phyloP scores from a whole-genome alignment of 2,113 vertebrate species.

The Melospiza georgiana region DNA sequence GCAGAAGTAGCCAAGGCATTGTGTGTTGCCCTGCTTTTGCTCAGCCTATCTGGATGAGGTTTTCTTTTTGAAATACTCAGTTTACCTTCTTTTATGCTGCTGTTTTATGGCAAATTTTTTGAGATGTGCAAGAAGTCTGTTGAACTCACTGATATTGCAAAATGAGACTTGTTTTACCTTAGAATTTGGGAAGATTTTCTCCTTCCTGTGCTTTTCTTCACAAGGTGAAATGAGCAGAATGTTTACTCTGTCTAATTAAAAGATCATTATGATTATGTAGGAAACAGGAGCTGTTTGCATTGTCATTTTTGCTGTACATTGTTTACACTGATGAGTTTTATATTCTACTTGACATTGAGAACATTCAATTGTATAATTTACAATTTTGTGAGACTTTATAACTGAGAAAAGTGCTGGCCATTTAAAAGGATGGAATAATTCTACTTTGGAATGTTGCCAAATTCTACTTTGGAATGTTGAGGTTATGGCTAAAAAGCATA shows the following conservation, averaged over 20 bases:
- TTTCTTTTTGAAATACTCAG: not conserved
- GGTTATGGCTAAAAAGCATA: not conserved
- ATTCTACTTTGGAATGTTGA: not conserved
- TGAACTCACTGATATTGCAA: not conserved
- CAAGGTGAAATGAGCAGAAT: not conserved
- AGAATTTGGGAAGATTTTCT: not conserved
- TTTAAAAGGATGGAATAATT: not conserved
- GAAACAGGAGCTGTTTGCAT: constrained; percentile 10
- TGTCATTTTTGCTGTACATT: not conserved
- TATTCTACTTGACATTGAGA: constrained; percentile 26
- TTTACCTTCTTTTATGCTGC: not conserved
- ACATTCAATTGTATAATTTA: not conserved
- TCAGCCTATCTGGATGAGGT: not conserved
- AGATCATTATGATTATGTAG: constrained; percentile 27
- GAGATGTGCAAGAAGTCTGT: not conserved
- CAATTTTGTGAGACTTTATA: not conserved
- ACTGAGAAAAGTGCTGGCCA: not conserved
- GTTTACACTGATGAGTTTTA: constrained; percentile 16
- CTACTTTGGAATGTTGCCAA: not conserved
- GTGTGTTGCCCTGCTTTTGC: not conserved
- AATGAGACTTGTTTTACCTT: not conserved
- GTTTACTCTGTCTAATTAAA: constrained; percentile 54
- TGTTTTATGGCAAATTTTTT: not conserved
- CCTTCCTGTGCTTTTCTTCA: not conserved
- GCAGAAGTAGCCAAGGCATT: not conserved